Percentiles rank a stretch among this genome's conserved stretches.
Evolutionary conservation across 2,888 invertebrate species (phyloP).

Genomic region (Spisula subtruncata): DNA sequence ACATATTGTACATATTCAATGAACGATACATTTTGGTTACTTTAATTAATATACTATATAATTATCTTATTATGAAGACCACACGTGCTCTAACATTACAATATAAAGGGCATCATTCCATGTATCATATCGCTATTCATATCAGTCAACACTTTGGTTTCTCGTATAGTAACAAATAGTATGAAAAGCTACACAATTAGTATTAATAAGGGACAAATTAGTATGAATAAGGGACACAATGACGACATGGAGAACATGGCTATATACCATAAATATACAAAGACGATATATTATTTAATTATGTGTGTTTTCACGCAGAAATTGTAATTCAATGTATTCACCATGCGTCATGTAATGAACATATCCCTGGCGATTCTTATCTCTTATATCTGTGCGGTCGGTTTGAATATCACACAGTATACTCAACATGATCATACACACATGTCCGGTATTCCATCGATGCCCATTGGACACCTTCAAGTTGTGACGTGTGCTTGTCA

Average conservation of each 20-base stretch:
- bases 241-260: background rate
- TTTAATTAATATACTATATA: slow-evolving; percentile 9
- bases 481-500: too few species aligned
- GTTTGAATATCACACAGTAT: too few species aligned
- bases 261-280: background rate
- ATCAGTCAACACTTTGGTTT: background rate
- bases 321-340: background rate
- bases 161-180: background rate
- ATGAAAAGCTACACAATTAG: background rate
- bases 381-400: too few species aligned
- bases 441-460: too few species aligned
- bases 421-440: too few species aligned
- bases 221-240: background rate
- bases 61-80: background rate
- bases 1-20: background rate
- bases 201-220: too few species aligned
- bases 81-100: background rate
- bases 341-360: too few species aligned
- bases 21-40: background rate
- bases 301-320: background rate
- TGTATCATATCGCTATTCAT: background rate
- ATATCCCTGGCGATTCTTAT: too few species aligned
- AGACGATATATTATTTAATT: background rate
- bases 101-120: background rate
- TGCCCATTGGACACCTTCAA: too few species aligned